A percentile compares a stretch with the other conserved stretches of the same genome.
Evolutionary conservation across 2,888 invertebrate genomes (phyloP).

Genomic region (Idaea biselata): DNA sequence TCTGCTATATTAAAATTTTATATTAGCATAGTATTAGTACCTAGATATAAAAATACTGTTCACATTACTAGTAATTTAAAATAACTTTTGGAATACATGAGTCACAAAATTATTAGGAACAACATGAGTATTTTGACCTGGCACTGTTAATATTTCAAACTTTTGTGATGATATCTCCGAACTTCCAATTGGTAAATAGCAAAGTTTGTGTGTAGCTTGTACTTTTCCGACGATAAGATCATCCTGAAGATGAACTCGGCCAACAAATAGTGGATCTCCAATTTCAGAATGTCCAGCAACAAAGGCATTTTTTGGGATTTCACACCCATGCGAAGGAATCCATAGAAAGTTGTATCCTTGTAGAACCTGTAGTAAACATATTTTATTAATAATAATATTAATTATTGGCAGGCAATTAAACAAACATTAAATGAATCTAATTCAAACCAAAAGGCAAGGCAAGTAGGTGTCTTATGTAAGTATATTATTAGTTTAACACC

Average conservation of each 20-base stretch:
- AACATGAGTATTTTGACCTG: constrained; percentile 3
- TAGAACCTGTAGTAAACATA: constrained; percentile 19
- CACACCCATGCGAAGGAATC: constrained; percentile 10
- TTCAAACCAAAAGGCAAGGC: too few relatives aligned
- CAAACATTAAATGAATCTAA: too few relatives aligned
- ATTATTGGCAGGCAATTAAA: too few relatives aligned
- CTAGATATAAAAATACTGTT: too few relatives aligned
- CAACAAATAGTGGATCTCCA: constrained; percentile 17
- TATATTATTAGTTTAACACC: too few relatives aligned
- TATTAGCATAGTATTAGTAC: too few relatives aligned
- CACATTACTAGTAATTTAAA: background rate
- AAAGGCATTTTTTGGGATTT: constrained; percentile 17
- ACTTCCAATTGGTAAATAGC: constrained; percentile 14
- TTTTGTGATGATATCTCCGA: constrained; percentile 8
- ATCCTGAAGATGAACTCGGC: constrained; percentile 15
- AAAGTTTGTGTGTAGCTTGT: constrained; percentile 19
- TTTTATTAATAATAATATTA: background rate
- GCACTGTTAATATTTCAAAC: constrained; percentile 19
- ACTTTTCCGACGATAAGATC: constrained; percentile 22
- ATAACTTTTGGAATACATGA: background rate
- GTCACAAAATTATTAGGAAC: background rate
- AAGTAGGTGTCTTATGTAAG: too few relatives aligned
- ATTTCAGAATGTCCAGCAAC: constrained; percentile 13
- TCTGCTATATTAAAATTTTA: too few relatives aligned
- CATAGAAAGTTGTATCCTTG: constrained; percentile 21